A percentile compares a stretch with the other conserved stretches of the same genome.
Evolutionary conservation across 2,888 invertebrate genomes (phyloP).

Genomic region (Euplagia quadripunctaria): DNA sequence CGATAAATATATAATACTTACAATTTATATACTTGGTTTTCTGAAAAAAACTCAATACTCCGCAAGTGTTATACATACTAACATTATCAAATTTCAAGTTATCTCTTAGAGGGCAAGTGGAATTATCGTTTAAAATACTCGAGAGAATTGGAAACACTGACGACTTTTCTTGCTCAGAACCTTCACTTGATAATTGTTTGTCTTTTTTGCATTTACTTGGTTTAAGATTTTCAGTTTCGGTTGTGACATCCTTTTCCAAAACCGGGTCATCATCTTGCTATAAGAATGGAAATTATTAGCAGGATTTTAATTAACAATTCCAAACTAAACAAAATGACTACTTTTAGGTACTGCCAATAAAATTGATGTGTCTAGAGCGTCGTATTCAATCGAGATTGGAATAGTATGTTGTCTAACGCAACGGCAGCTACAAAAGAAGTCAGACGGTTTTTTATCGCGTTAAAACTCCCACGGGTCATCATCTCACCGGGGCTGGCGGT

Average conservation of each 20-base stretch:
- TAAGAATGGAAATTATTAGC: neutral
- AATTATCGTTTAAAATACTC: conserved; percentile 4
- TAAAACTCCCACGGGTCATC: too few relatives aligned
- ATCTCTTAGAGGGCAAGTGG: neutral
- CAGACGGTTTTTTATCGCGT: too few relatives aligned
- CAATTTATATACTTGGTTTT: too few relatives aligned
- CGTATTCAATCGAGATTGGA: too few relatives aligned
- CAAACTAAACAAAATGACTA: neutral
- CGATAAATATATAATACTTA: too few relatives aligned
- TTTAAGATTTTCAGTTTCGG: neutral
- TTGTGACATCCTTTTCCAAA: neutral
- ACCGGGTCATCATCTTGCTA: conserved; percentile 8
- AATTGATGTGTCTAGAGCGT: neutral
- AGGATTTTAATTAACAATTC: neutral
- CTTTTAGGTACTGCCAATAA: neutral
- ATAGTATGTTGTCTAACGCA: too few relatives aligned
- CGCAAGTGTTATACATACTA: neutral
- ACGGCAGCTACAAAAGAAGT: too few relatives aligned
- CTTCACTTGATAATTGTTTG: neutral
- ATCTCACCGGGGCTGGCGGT: too few relatives aligned
- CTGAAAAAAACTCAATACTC: neutral
- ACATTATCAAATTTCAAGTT: neutral
- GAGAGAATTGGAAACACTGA: neutral
- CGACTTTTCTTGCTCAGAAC: neutral
- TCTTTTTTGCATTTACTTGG: neutral